Evolutionary conservation across 2,113 vertebrate genomes (phyloP).

Genomic region (Colius striatus): DNA sequence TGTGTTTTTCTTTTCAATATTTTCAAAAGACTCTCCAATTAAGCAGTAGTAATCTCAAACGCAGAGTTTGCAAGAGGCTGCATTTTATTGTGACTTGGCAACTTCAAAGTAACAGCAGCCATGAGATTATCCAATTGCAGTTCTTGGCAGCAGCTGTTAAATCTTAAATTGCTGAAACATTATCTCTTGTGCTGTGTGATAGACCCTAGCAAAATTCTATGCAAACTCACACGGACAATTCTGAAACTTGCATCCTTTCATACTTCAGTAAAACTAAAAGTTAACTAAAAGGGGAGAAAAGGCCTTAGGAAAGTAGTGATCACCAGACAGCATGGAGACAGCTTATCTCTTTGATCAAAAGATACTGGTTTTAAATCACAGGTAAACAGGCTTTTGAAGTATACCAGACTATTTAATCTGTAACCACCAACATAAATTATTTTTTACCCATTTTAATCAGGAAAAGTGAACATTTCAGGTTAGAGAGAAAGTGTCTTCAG

Average conservation of each 20-base stretch:
- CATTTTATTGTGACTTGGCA: constrained; percentile 10
- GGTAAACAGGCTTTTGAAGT: constrained; percentile 64
- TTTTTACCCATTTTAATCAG: constrained; percentile 10
- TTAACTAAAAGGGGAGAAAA: background rate
- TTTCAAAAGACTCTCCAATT: background rate
- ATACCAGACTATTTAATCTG: constrained; percentile 23
- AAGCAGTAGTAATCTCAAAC: background rate
- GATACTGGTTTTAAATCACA: constrained; percentile 71
- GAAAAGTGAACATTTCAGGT: background rate
- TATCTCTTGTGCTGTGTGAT: background rate
- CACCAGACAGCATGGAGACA: constrained; percentile 72
- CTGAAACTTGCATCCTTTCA: background rate
- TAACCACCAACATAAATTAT: constrained; percentile 33
- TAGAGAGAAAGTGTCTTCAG: background rate
- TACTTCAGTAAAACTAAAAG: background rate
- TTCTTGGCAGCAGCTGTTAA: constrained; percentile 41
- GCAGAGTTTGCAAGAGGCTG: background rate
- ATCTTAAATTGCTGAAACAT: constrained; percentile 51
- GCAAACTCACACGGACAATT: background rate
- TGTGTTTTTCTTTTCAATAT: background rate
- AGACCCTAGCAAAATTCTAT: background rate
- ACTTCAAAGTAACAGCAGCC: constrained; percentile 28
- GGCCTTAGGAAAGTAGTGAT: background rate
- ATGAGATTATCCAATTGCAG: constrained; percentile 15
- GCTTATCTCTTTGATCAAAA: constrained; percentile 69